Conservation (phyloP, 2,113 vertebrate species). For the Lophura nycthemera region DNA sequence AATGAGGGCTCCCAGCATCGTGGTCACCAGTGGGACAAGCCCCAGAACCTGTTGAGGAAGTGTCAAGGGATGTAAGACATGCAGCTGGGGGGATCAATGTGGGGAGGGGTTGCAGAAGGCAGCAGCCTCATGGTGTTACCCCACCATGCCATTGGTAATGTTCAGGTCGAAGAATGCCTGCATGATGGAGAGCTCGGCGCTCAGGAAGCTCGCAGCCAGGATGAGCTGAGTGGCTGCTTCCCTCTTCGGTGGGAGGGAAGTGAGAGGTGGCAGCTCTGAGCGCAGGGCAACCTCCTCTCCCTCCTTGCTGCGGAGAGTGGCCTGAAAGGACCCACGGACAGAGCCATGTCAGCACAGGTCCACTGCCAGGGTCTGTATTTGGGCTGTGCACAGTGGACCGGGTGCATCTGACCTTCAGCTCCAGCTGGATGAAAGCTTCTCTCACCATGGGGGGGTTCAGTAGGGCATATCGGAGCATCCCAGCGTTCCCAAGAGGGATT, state of each 20-base stretch:
- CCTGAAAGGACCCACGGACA: neutral
- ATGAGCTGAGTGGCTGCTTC: constrained; percentile 32
- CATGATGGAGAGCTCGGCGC: neutral
- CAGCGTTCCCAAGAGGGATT: constrained; percentile 21
- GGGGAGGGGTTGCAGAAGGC: neutral
- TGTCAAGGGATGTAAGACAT: too few species aligned
- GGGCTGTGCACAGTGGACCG: neutral
- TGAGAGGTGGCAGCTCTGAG: fast-evolving
- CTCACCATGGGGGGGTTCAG: neutral
- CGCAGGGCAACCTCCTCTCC: neutral
- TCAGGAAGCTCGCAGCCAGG: constrained; percentile 42
- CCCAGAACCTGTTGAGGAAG: constrained; percentile 34
- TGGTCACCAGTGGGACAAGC: neutral
- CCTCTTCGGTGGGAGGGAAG: neutral
- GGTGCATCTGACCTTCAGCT: constrained; percentile 55
- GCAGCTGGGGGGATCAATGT: neutral
- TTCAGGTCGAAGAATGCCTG: constrained; percentile 3
- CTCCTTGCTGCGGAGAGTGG: neutral
- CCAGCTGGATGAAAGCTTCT: constrained; percentile 22
- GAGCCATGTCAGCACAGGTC: neutral
- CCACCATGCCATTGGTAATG: constrained; percentile 18
- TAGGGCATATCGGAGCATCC: constrained; percentile 17
- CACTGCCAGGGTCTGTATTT: neutral
- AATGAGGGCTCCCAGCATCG: constrained; percentile 24
- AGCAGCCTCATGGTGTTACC: neutral